Base-by-base conservation (phyloP, 2,113 vertebrate species). In the Pantherophis guttatus region DNA sequence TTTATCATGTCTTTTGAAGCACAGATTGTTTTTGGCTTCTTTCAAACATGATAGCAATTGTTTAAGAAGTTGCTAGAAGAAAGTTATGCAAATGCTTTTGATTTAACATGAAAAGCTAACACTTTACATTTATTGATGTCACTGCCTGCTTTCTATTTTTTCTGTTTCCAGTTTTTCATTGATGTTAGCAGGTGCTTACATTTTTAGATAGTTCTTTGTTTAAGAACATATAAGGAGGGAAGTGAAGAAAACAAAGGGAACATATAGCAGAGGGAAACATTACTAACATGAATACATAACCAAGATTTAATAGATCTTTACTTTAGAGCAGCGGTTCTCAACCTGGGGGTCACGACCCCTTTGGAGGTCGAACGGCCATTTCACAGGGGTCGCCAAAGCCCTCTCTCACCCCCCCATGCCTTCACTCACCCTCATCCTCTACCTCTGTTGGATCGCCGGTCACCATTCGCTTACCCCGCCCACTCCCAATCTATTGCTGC, bases 161-260 rank as follows among this genome's bases (percentile, higher is more conserved):
- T 58, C 95, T 95, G 94, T 96, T 97, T 94, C 92, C 91, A 95
- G 81, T 0, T 96, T 95, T 93, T 93, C 89, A 94, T 96, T 96
- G 96, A 96, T 96, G 91, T 95, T 93, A 12, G 88, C 93, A 95
- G 93, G 95, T 96, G 94, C 92, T 59, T 55, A 93, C 91, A 89
- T 91, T 96, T 96, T 96, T 96, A 96, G 96, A 96, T 95, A 95
- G 96, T 19, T 0, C 0, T 87, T 53, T 90, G 54, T 95, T 90
- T 95, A 93, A 94, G 94, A 96, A 58, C 81, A 58, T 89, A 70
- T 57, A 88, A 89, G 53, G 33, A 87, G 89, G 91, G 90, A 94
- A 94, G 88, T 90, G 55, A 86, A 95, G 93, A 58, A 54, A 92
- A 59, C 6, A 2, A 95, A 93, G 93, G 93, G 94, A 93, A 94